Percentiles rank a stretch among this genome's conserved stretches.
These are phyloP conservation scores for Drosophila kambysellisi DNA, from an alignment of 2,888 invertebrate genomes.

Conservation along the genomic window DNA sequence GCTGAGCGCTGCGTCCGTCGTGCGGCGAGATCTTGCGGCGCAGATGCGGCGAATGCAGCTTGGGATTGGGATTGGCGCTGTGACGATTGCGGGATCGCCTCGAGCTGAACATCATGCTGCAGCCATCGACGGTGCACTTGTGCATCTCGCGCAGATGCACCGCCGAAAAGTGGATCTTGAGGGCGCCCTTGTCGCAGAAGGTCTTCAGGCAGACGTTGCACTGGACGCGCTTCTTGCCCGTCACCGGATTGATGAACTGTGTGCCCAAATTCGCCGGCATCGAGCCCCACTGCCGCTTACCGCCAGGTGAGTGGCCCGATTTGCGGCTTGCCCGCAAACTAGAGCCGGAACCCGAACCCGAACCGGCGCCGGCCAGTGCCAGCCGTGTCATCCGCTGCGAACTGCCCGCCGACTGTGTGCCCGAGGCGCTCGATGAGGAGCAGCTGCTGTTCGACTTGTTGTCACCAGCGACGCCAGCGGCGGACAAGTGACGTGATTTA, in stretches of 20 bases:
- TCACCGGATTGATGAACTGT: conserved; percentile 95
- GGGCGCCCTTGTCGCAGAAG: conserved; percentile 99
- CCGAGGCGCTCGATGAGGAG: conserved; percentile 47
- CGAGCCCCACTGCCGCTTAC: conserved; percentile 92
- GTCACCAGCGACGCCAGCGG: conserved; percentile 16
- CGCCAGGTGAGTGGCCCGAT: conserved; percentile 85
- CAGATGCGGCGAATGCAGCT: conserved; percentile 97
- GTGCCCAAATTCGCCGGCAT: conserved; percentile 93
- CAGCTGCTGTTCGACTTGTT: conserved; percentile 58
- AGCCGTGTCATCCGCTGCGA: conserved; percentile 73
- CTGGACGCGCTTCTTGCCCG: conserved; percentile 98
- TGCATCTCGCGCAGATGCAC: conserved; percentile 99
- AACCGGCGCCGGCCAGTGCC: conserved; percentile 29
- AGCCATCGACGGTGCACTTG: conserved; percentile 99
- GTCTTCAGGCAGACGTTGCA: conserved; percentile 99
- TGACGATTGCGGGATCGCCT: conserved; percentile 97
- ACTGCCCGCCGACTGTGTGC: conserved; percentile 30
- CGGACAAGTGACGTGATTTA: conserved; percentile 36
- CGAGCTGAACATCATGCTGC: conserved; percentile 99
- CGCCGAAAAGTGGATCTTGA: conserved; percentile 99
- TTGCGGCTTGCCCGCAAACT: conserved; percentile 77
- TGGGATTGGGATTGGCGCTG: conserved; percentile 99
- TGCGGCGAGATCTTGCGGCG: conserved; percentile 97
- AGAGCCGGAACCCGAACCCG: conserved; percentile 15
- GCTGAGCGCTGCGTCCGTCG: conserved; percentile 95